Evolutionary conservation across 2,113 vertebrate species (phyloP).

Genomic region (Ibidorhyncha struthersii): DNA sequence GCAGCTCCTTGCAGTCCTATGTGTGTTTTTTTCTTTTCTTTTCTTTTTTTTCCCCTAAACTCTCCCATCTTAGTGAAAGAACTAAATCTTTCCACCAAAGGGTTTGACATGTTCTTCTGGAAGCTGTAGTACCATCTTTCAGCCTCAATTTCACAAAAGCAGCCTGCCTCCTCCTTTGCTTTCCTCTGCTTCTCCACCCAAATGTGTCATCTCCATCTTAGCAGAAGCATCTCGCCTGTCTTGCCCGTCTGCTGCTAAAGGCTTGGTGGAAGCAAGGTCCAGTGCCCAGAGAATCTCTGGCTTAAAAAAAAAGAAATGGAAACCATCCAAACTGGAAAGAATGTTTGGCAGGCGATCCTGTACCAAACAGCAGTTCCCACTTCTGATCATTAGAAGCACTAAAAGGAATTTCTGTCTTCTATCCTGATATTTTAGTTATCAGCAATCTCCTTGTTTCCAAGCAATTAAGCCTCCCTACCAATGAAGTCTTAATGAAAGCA

Average conservation of each 20-base stretch:
- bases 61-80: not conserved
- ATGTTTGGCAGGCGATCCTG: not conserved
- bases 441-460: slow-evolving; percentile 2
- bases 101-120: not conserved
- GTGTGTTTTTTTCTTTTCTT: fast-evolving
- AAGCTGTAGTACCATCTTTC: not conserved
- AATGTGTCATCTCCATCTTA: not conserved
- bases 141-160: not conserved
- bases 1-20: not conserved
- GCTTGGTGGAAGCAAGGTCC: not conserved
- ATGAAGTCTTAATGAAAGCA: not conserved
- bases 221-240: not conserved
- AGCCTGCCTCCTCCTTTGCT: not conserved
- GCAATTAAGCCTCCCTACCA: not conserved
- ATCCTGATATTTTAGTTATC: slow-evolving; percentile 3
- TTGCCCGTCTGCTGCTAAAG: not conserved
- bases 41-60: not conserved
- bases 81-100: not conserved
- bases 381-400: slow-evolving; percentile 17
- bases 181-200: not conserved
- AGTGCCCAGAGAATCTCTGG: not conserved
- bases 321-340: slow-evolving; percentile 26
- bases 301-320: not conserved
- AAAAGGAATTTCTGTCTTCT: not conserved
- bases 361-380: slow-evolving; percentile 10